A percentile compares a stretch with the other conserved stretches of the same genome.
These are phyloP conservation scores for Dermatemys mawii DNA, from an alignment of 2,113 vertebrate genomes.

Conservation along the genomic window DNA sequence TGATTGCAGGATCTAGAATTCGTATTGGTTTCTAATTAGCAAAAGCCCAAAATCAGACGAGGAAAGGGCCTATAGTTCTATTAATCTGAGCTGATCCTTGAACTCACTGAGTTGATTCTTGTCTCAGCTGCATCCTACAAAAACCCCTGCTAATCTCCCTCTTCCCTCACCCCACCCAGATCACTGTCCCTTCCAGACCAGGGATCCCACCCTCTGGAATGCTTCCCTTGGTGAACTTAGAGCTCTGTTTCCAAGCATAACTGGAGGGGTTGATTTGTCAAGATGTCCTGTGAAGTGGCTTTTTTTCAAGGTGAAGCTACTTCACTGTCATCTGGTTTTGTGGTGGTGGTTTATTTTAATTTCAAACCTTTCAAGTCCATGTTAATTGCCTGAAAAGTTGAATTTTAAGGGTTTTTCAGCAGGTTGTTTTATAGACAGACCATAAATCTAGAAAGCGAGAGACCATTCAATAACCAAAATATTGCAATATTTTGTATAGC, in stretches of 20 bases:
- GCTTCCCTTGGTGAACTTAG: neutral
- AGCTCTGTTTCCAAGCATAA: neutral
- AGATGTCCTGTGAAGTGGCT: neutral
- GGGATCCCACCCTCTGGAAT: neutral
- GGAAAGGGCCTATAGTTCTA: fast-evolving
- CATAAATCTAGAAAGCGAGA: neutral
- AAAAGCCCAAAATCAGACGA: neutral
- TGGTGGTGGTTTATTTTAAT: neutral
- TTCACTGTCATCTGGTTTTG: neutral
- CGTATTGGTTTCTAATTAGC: neutral
- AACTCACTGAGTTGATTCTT: neutral
- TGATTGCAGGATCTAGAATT: neutral
- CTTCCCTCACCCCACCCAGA: neutral
- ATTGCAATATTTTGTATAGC: neutral
- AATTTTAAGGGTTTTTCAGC: neutral
- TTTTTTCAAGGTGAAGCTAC: neutral
- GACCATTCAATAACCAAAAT: neutral
- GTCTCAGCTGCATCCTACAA: neutral
- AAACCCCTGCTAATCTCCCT: neutral
- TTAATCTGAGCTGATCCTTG: neutral
- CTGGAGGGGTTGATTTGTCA: neutral
- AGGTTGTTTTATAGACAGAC: neutral
- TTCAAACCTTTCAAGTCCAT: neutral
- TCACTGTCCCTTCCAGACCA: neutral
- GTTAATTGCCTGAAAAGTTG: neutral